Base-by-base conservation (phyloP, 2,888 invertebrate genomes). In the Helicoverpa assulta region DNA sequence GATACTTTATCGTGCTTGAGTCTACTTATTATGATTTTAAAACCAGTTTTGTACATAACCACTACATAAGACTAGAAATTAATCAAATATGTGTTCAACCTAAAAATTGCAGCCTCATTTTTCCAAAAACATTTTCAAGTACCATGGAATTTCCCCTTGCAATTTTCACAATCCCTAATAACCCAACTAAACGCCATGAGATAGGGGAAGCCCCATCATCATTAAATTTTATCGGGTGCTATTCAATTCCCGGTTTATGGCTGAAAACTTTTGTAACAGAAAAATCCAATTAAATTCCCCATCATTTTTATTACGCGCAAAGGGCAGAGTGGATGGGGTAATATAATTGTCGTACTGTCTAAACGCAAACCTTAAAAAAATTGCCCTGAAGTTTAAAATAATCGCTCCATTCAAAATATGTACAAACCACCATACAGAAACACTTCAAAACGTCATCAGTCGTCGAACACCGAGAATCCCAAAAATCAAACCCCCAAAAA, bases 401-500 rank as follows among this genome's bases (percentile, higher is more conserved):
- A 26, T 26, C 3, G 26, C 4, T 26, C 4, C 26, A 26, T 26
- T 26, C 26, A 26, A 26, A 26, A 26, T 26, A 26, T 26, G 26
- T 26, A 26, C 26, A 26, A 26, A 26, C 26, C 26, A 4, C 26
- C 26, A 26, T 26, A 26, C 10, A 63, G 43, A 50, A 50, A 51
- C 12, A 18, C 0, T 12, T 29, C 53, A 54, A 37, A n/a, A 52
- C n/a, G 40, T 3, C 2, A n/a, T 52, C 43, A 52, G 19, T 10
- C 51, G 8, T 18, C 14, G 21, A 43, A 5, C 10, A 53, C 19
- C 7, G 18, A n/a, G 0, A 58, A 29, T 47, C 40, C 14, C 19
- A 58, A 54, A 67, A 65, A 58, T 70, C 7, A 16, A 53, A 16
- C 50, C 47, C n/a, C 29, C 53, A 67, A 55, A 74, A 74, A 60